A percentile compares a stretch with the other conserved stretches of the same genome.
phyloP scores from a whole-genome alignment of 2,113 vertebrate species.

The Asarcornis scutulata region DNA sequence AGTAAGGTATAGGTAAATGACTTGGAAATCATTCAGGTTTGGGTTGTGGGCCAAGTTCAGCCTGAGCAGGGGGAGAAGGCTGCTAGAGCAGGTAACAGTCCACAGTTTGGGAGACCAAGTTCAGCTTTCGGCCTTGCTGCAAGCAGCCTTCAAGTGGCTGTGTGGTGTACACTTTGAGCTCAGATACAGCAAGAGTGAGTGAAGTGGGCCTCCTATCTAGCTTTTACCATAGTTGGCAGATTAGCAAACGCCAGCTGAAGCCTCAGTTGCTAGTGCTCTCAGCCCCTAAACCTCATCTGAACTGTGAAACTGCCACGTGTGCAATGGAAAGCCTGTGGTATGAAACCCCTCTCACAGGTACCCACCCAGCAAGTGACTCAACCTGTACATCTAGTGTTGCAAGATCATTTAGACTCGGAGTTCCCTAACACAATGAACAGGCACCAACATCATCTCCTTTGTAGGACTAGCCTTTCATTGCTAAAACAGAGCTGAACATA shows the following conservation, averaged over 20 bases:
- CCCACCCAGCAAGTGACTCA: background rate
- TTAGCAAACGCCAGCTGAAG: background rate
- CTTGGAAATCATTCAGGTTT: background rate
- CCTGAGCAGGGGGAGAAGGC: too few relatives aligned
- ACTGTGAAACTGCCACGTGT: too few relatives aligned
- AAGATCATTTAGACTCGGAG: background rate
- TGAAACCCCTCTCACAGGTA: background rate
- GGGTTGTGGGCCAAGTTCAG: too few relatives aligned
- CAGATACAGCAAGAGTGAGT: background rate
- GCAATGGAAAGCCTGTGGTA: background rate
- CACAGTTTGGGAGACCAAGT: background rate
- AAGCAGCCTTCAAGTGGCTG: background rate
- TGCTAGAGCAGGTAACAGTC: too few relatives aligned
- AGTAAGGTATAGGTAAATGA: background rate
- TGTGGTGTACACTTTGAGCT: background rate
- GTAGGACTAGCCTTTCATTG: background rate
- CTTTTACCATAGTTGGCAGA: background rate
- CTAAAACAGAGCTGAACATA: background rate
- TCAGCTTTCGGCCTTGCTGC: background rate
- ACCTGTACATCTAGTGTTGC: background rate
- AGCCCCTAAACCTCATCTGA: background rate
- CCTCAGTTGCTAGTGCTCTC: background rate
- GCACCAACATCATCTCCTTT: background rate
- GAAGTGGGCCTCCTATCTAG: background rate
- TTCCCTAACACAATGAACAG: background rate